Conservation (phyloP, 2,888 invertebrate genomes). For the Parapristionchus giblindavisi region DNA sequence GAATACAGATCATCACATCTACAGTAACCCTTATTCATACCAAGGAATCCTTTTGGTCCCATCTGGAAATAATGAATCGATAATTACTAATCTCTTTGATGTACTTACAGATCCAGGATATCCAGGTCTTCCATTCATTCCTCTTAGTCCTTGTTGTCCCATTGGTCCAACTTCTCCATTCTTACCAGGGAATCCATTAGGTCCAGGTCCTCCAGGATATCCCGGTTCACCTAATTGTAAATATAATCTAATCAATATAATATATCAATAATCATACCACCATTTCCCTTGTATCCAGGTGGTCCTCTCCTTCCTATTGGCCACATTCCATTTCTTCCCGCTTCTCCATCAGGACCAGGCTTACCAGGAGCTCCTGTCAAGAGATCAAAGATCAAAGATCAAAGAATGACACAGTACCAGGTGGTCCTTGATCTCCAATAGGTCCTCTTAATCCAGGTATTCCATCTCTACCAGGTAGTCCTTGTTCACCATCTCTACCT, state of each 20-base stretch:
- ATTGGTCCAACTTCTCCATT: not conserved
- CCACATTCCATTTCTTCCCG: slow-evolving; percentile 18
- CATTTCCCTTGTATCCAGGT: not conserved
- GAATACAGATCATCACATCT: slow-evolving; percentile 14
- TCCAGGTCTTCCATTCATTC: slow-evolving; percentile 30
- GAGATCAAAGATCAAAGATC: no score
- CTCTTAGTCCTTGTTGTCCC: slow-evolving; percentile 8
- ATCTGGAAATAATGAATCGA: slow-evolving; percentile 13
- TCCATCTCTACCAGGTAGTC: slow-evolving; percentile 22
- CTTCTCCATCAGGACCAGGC: not conserved
- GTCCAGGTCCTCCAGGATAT: not conserved
- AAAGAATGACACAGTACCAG: slow-evolving; percentile 3
- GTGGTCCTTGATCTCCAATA: slow-evolving; percentile 12
- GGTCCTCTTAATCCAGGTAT: slow-evolving; percentile 26
- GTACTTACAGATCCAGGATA: slow-evolving; percentile 13
- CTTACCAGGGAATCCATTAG: slow-evolving; percentile 19
- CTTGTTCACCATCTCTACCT: slow-evolving; percentile 13
- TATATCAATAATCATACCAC: not conserved
- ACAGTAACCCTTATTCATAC: slow-evolving; percentile 19
- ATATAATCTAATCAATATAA: not conserved
- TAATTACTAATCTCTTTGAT: not conserved
- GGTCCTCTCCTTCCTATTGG: slow-evolving; percentile 8
- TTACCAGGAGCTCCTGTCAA: slow-evolving; percentile 23
- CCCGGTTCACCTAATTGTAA: slow-evolving; percentile 11
- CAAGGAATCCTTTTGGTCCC: slow-evolving; percentile 16